Evolutionary conservation across 2,113 vertebrate species (phyloP).

Genomic region (Caloenas nicobarica): DNA sequence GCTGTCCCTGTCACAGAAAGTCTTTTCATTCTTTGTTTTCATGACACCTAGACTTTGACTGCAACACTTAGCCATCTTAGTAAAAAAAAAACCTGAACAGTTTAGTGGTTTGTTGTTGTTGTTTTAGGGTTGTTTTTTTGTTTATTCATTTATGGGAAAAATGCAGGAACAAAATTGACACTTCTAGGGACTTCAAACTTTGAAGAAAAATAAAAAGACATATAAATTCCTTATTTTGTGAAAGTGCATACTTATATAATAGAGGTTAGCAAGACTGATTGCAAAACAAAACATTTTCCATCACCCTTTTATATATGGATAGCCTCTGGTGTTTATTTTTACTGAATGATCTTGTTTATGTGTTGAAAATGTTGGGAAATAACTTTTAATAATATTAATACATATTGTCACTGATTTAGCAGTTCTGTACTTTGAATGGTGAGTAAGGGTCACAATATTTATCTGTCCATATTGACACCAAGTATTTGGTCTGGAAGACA

Average conservation of each 20-base stretch:
- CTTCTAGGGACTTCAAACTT: background rate
- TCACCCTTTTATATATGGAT: background rate
- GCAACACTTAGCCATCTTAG: background rate
- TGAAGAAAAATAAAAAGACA: background rate
- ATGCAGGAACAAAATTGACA: background rate
- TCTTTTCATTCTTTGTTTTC: background rate
- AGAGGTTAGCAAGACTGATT: background rate
- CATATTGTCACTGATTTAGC: background rate
- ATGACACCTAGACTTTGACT: background rate
- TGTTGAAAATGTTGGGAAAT: background rate
- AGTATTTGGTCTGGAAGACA: background rate
- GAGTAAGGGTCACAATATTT: background rate
- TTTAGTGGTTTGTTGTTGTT: background rate
- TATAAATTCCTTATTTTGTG: background rate
- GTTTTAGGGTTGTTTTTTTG: background rate
- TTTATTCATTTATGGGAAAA: background rate
- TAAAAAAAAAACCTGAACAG: background rate
- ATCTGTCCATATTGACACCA: background rate
- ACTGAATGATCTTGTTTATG: background rate
- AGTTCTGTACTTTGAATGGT: background rate
- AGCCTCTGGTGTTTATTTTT: background rate
- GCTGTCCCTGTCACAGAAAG: background rate
- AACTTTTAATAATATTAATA: background rate
- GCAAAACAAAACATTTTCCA: background rate
- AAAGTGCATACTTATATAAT: background rate